Evolutionary conservation across 2,113 vertebrate genomes (phyloP).

Genomic region (Chloropsis hardwickii): DNA sequence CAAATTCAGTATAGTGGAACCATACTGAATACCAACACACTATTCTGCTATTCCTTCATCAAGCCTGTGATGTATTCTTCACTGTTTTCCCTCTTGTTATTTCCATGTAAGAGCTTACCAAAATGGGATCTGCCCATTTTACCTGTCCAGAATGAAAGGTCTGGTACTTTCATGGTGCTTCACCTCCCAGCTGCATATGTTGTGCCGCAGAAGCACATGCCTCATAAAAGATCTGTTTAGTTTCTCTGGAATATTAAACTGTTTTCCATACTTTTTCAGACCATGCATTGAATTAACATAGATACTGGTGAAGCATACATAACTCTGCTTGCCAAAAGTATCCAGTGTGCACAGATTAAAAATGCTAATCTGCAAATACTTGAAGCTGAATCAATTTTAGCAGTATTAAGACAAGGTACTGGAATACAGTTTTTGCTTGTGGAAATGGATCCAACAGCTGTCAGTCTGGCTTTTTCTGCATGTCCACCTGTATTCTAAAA

Average conservation of each 20-base stretch:
- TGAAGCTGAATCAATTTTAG: not conserved
- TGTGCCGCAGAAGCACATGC: not conserved
- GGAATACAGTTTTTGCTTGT: not conserved
- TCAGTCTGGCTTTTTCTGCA: not conserved
- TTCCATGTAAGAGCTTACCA: not conserved
- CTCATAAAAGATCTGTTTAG: not conserved
- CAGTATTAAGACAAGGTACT: not conserved
- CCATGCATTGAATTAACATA: not conserved
- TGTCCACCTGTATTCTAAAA: not conserved
- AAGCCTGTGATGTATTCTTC: not conserved
- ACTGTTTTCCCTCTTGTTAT: not conserved
- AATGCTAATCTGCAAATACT: not conserved
- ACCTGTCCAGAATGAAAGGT: not conserved
- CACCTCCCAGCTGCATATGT: not conserved
- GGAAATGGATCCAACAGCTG: not conserved
- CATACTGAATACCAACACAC: not conserved
- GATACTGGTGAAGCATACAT: not conserved
- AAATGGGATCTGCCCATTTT: not conserved
- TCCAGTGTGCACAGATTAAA: not conserved
- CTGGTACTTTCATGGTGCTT: not conserved
- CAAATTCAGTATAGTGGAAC: not conserved
- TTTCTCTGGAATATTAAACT: not conserved
- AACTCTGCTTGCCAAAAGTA: not conserved
- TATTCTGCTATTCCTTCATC: not conserved
- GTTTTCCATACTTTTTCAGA: not conserved